Percentiles rank a stretch among this genome's conserved stretches.
Conservation (phyloP, 2,797 vertebrate species). For the Gymnoscopelus braueri region DNA sequence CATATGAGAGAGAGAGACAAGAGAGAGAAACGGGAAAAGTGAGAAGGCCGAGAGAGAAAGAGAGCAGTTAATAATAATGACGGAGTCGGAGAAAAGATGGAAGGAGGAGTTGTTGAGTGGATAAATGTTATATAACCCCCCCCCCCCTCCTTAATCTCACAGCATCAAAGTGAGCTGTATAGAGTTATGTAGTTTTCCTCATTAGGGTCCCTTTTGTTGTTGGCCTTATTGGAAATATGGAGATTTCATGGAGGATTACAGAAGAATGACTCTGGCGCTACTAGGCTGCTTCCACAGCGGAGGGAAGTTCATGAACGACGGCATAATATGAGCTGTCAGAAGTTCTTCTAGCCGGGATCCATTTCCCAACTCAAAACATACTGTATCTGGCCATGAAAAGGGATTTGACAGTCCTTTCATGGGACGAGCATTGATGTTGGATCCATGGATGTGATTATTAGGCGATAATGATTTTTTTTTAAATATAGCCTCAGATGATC, state of each 20-base stretch:
- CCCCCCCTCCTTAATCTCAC: constrained; percentile 64
- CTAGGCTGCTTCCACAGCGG: constrained; percentile 52
- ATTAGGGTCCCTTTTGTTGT: constrained; percentile 76
- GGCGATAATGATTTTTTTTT: constrained; percentile 52
- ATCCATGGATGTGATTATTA: constrained; percentile 51
- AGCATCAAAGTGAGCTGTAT: constrained; percentile 65
- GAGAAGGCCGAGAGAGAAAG: no score
- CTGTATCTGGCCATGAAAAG: constrained; percentile 23
- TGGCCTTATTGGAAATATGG: constrained; percentile 47
- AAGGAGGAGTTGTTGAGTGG: constrained; percentile 34
- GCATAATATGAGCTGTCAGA: constrained; percentile 68
- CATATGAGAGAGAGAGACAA: no score
- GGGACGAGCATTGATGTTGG: constrained; percentile 62
- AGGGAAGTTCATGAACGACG: constrained; percentile 65
- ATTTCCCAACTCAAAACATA: constrained; percentile 60
- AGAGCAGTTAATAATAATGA: constrained; percentile 50
- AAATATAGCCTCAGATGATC: constrained; percentile 42
- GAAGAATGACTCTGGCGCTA: constrained; percentile 65
- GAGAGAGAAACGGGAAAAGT: no score
- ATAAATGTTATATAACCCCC: constrained; percentile 77
- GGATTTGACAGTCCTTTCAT: constrained; percentile 53
- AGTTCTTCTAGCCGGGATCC: constrained; percentile 66
- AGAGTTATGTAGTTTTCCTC: constrained; percentile 71
- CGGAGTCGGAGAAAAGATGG: constrained; percentile 33
- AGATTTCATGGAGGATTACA: constrained; percentile 78